Percentiles rank a stretch among this genome's conserved stretches.
phyloP scores from a whole-genome alignment of 2,797 vertebrate genomes.

The Tachyglossus aculeatus region DNA sequence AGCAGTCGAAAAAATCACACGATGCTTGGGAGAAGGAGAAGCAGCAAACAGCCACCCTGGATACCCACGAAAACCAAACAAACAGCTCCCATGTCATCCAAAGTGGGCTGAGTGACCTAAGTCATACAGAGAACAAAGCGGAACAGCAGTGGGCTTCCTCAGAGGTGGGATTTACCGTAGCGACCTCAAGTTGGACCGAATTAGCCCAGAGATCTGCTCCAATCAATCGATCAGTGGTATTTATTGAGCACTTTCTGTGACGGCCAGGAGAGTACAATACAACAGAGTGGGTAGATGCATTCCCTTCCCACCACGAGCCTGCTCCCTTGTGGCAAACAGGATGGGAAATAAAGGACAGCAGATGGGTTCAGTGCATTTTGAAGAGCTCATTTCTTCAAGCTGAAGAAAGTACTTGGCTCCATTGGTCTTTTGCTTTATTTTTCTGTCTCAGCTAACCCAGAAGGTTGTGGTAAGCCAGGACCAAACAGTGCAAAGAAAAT shows the following conservation, averaged over 20 bases:
- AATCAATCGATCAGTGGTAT: neutral
- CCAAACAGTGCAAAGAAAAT: too few species aligned
- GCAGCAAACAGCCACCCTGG: neutral
- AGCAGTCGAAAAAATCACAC: neutral
- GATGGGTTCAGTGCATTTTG: neutral
- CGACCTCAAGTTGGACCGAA: too few species aligned
- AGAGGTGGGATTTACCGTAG: too few species aligned
- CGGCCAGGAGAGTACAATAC: too few species aligned
- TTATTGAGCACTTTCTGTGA: too few species aligned
- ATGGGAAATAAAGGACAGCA: neutral
- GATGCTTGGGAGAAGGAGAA: neutral
- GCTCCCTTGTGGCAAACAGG: neutral
- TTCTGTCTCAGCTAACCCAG: neutral
- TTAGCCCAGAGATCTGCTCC: neutral
- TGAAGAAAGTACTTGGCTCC: neutral
- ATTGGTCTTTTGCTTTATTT: neutral
- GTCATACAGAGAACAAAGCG: too few species aligned
- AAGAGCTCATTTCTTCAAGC: neutral
- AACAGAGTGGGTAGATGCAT: too few species aligned
- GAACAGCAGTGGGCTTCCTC: too few species aligned
- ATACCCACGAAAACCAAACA: neutral
- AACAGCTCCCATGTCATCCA: neutral
- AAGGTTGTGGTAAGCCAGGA: too few species aligned
- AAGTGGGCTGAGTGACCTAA: neutral
- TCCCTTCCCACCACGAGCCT: too few species aligned